These are phyloP conservation scores for Ephydatia muelleri DNA, from an alignment of 37 sponge, comb jelly and placozoan genomes.

Conservation along the genomic window DNA sequence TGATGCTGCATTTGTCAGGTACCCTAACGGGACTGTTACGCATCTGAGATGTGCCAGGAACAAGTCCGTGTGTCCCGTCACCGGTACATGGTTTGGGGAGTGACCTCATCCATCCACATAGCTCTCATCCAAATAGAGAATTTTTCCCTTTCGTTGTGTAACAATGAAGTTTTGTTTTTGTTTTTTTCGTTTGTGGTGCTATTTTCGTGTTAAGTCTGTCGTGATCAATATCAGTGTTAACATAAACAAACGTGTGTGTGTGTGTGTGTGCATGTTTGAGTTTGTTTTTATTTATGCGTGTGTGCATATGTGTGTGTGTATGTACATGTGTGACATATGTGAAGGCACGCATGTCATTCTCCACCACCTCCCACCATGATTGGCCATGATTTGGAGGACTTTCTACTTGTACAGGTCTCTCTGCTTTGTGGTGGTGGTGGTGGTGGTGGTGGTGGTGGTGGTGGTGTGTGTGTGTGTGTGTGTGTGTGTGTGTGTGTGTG, in stretches of 20 bases:
- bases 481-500: no score
- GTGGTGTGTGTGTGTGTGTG: not conserved
- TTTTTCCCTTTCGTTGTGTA: not conserved
- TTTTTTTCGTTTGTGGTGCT: slow-evolving; percentile 8
- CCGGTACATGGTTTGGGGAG: slow-evolving; percentile 83
- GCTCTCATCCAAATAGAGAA: not conserved
- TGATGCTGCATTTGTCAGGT: slow-evolving; percentile 89
- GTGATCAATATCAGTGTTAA: not conserved
- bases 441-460: no score
- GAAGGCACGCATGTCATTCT: no score
- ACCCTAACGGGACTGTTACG: slow-evolving; percentile 82
- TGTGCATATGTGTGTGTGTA: slow-evolving; percentile 26
- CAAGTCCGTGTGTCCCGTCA: slow-evolving; percentile 86
- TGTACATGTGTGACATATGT: no score
- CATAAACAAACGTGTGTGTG: not conserved
- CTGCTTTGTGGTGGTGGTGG: no score
- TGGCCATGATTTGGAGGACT: no score
- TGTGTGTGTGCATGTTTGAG: slow-evolving; percentile 13
- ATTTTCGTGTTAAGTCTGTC: not conserved
- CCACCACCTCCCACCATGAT: no score
- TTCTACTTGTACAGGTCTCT: no score
- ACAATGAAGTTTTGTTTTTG: not conserved
- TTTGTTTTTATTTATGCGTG: not conserved
- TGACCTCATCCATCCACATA: not conserved
- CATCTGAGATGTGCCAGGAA: slow-evolving; percentile 83